Base-by-base conservation (phyloP, 2,797 vertebrate species). In the Tarsius wallacei region DNA sequence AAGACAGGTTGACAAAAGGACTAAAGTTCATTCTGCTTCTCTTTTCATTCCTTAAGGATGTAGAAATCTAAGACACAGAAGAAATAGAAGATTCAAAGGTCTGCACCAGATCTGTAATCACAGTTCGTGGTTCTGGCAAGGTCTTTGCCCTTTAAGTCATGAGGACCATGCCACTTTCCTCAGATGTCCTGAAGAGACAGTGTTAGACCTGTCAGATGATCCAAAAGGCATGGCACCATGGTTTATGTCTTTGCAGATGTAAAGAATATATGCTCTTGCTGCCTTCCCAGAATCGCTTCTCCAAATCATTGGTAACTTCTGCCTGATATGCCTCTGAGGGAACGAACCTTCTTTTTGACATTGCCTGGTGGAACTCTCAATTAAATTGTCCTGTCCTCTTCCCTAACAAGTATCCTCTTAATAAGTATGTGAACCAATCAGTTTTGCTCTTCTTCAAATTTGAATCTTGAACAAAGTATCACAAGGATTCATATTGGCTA, bases 391-490 rank as follows among this genome's bases (percentile, higher is more conserved):
- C 31, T 80, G 22, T 88, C 21, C 1, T 93, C 11, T 28, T 12
- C 28, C 14, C 31, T 71, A 91, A 87, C 16, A 88, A 76, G 13
- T 47, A n/a, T n/a, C n/a, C n/a, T n/a, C n/a, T n/a, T n/a, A n/a
- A n/a, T n/a, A n/a, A n/a, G n/a, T n/a, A n/a, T n/a, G n/a, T n/a
- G 93, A 92, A 83, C 59, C 49, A 90, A 76, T 16, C 10, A 73
- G 22, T 0, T 59, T 91, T 11, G 92, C 36, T 71, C 16, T 93
- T 64, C 42, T 84, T 88, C 24, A 97, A 90, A 94, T 91, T 28
- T 87, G 47, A 96, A 91, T 94, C 51, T 92, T 82, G 28, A 86
- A n/a, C 47, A 86, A 91, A 91, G 14, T 66, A 28, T 85, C 61
- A 89, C 15, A 63, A 87, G 77, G 33, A 94, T 61, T 96, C 31